Base-by-base conservation (phyloP, 2,113 vertebrate genomes). In the Eudyptes chrysolophus region DNA sequence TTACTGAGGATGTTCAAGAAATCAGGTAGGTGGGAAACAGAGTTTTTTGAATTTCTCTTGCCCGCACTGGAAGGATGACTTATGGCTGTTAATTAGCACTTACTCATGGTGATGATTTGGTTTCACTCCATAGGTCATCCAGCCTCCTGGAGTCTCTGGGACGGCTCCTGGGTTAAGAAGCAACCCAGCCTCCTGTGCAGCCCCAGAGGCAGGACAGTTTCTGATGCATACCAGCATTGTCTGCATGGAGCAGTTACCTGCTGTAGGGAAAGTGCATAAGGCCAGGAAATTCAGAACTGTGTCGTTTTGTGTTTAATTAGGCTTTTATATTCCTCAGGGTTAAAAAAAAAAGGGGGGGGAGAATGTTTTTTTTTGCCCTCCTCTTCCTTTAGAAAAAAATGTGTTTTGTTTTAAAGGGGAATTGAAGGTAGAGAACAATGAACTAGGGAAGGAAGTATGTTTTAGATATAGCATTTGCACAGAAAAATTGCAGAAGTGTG, bases 291-390 rank as follows among this genome's bases (percentile, higher is more conserved):
- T 32, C 55, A n/a, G 21, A 40, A 69, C 14, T 49, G 3, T 57
- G 16, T 26, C 2, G 4, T 29, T 86, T 77, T 46, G 5, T 61
- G 16, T 80, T 90, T 94, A 69, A 80, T 77, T 70, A 51, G 38
- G 21, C 20, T 74, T 95, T 66, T 49, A 1, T 48, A n/a, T 76
- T 88, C 8, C 25, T 58, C 7, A 16, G 9, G 18, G 13, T 48
- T 64, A 27, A 62, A 57, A 62, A 60, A 60, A 14, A 16, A 5
- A 32, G 2, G 10, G 10, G 3, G 3, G 3, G 6, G 5, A 11
- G 3, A 12, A 10, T 5, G 4, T 3, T 6, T 6, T 42, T 3
- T 17, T 61, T 51, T 26, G 8, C 7, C 6, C 5, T 32, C 19
- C 5, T 51, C 16, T 94, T 71, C 26, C 29, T 85, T 85, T 83